Evolutionary conservation across 2,113 vertebrate genomes (phyloP).

Genomic region (Scatophagus argus): DNA sequence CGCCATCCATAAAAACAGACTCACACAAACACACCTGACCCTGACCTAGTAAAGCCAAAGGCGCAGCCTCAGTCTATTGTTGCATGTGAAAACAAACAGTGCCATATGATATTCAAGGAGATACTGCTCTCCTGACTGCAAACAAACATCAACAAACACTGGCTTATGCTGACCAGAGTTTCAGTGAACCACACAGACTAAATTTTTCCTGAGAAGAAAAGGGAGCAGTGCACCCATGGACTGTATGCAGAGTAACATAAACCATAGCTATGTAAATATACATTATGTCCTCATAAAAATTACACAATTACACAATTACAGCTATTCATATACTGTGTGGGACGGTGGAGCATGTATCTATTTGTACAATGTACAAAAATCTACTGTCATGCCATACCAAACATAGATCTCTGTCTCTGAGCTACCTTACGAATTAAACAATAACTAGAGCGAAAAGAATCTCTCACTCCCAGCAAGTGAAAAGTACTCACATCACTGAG

Average conservation of each 20-base stretch:
- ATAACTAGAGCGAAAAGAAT: background rate
- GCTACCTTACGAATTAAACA: slow-evolving; percentile 13
- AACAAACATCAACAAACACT: slow-evolving; percentile 60
- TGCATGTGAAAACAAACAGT: slow-evolving; percentile 46
- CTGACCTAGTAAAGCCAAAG: slow-evolving; percentile 42
- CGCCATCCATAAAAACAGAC: slow-evolving; percentile 1
- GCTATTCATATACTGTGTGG: no score
- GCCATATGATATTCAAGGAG: slow-evolving; percentile 60
- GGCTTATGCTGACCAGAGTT: slow-evolving; percentile 35
- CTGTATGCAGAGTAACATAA: background rate
- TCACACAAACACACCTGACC: slow-evolving; percentile 29
- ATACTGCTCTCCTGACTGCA: slow-evolving; percentile 43
- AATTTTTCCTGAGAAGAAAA: background rate
- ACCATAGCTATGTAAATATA: background rate
- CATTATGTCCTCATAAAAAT: background rate
- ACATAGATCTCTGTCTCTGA: background rate
- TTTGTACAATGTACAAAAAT: background rate
- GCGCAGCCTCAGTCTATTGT: slow-evolving; percentile 46
- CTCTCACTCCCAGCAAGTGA: slow-evolving; percentile 17
- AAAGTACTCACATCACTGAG: slow-evolving; percentile 79
- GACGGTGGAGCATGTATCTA: background rate
- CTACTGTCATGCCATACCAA: slow-evolving; percentile 1
- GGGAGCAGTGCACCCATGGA: background rate
- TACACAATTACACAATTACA: accelerated
- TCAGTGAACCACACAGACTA: slow-evolving; percentile 26